phyloP scores from a whole-genome alignment of 1,140 invertebrate species.

The Ips typographus region DNA sequence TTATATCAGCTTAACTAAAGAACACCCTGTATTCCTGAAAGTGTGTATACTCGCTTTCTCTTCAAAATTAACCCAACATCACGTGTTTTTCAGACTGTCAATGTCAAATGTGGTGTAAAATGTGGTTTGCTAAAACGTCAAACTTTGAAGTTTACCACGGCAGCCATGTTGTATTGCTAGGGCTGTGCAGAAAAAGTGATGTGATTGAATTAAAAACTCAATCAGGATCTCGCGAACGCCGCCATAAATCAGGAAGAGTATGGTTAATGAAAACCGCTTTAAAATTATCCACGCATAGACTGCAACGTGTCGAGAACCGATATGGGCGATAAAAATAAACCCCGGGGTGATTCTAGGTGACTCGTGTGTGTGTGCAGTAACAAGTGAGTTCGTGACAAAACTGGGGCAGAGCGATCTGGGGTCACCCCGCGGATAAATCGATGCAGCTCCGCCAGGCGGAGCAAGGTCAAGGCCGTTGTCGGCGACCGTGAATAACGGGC shows the following conservation, averaged over 20 bases:
- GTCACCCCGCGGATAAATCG: slow-evolving; percentile 36
- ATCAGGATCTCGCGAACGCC: background rate
- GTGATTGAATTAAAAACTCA: too few species aligned
- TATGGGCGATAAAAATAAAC: slow-evolving; percentile 5
- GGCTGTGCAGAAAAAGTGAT: too few species aligned
- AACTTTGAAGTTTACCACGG: too few species aligned
- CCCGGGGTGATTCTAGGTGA: slow-evolving; percentile 2
- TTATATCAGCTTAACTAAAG: too few species aligned
- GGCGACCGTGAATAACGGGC: slow-evolving; percentile 28
- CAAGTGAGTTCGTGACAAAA: slow-evolving; percentile 24
- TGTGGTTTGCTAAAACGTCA: too few species aligned
- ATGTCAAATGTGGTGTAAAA: too few species aligned
- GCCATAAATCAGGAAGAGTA: background rate
- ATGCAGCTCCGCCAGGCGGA: slow-evolving; percentile 38
- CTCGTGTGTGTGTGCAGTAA: slow-evolving; percentile 7
- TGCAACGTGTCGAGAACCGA: slow-evolving; percentile 1
- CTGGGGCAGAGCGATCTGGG: slow-evolving; percentile 31
- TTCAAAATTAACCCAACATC: too few species aligned
- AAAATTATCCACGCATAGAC: background rate
- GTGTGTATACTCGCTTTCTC: too few species aligned
- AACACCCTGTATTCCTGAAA: too few species aligned
- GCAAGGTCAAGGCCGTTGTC: slow-evolving; percentile 35
- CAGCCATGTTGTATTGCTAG: too few species aligned
- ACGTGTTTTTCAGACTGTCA: too few species aligned
- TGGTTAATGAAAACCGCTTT: background rate